Conservation (phyloP, 2,888 invertebrate species). For the Aphodius sticticus region DNA sequence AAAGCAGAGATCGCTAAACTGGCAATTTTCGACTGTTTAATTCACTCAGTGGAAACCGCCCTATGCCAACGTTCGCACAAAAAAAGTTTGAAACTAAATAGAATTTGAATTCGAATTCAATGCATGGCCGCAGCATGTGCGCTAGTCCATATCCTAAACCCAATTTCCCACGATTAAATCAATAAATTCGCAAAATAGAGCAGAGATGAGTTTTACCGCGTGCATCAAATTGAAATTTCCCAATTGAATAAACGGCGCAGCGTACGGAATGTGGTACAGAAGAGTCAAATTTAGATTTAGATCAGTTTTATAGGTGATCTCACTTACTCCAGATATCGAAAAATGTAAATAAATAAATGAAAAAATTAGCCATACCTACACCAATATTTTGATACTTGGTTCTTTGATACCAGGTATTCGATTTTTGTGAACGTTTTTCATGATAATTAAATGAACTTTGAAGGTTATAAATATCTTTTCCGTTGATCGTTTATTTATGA, state of each 20-base stretch:
- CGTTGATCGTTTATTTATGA: no score
- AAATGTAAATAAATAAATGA: no score
- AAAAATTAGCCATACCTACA: no score
- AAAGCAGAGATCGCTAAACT: not conserved
- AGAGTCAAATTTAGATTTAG: no score
- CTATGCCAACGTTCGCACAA: not conserved
- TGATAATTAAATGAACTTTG: no score
- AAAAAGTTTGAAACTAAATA: not conserved
- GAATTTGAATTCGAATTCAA: not conserved
- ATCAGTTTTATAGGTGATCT: no score
- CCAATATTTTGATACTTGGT: no score
- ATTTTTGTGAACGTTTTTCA: no score
- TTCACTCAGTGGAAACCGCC: not conserved
- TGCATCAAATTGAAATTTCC: slow-evolving; percentile 4
- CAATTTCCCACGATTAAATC: slow-evolving; percentile 4
- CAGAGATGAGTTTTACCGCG: not conserved
- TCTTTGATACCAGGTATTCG: no score
- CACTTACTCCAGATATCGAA: no score
- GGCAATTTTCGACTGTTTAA: not conserved
- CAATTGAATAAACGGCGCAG: not conserved
- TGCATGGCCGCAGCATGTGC: not conserved
- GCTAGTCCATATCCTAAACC: not conserved
- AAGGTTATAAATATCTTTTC: no score
- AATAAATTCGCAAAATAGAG: slow-evolving; percentile 4
- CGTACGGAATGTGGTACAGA: not conserved